phyloP scores from a whole-genome alignment of 53 echinoderm and acorn worm genomes.

The Pentamera pediparva region DNA sequence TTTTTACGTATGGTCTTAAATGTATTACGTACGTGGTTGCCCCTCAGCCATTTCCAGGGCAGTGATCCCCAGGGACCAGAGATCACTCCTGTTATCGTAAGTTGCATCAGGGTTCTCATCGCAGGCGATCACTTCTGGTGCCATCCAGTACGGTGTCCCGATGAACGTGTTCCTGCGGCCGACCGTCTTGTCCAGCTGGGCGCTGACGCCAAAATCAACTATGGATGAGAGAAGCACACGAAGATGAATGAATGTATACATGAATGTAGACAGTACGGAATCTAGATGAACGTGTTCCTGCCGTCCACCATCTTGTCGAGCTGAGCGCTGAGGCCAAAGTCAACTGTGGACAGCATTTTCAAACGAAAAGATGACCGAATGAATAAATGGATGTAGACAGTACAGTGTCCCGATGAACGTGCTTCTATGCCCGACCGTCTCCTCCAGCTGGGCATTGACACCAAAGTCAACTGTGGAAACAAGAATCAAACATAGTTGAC shows the following conservation, averaged over 20 bases:
- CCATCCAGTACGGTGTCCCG: constrained; percentile 99
- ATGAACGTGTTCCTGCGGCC: constrained; percentile 96
- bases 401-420: no score
- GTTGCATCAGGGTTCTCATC: constrained; percentile 97
- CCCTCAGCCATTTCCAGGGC: constrained; percentile 99
- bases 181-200: constrained; percentile 97
- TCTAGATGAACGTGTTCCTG: no score
- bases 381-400: no score
- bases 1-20: background rate
- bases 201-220: constrained; percentile 99
- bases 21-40: constrained; percentile 79
- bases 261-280: no score
- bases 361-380: no score
- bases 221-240: background rate
- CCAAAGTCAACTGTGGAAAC: no score
- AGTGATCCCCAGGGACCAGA: constrained; percentile 98
- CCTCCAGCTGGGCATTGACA: no score
- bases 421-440: no score
- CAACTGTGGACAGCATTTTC: no score
- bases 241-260: background rate
- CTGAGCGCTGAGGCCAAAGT: no score
- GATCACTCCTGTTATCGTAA: constrained; percentile 79
- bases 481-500: no score
- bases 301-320: no score
- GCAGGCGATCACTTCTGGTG: constrained; percentile 96